A percentile compares a stretch with the other conserved stretches of the same genome.
Evolutionary conservation across 2,888 invertebrate genomes (phyloP).

Genomic region (Antheraea assamensis): DNA sequence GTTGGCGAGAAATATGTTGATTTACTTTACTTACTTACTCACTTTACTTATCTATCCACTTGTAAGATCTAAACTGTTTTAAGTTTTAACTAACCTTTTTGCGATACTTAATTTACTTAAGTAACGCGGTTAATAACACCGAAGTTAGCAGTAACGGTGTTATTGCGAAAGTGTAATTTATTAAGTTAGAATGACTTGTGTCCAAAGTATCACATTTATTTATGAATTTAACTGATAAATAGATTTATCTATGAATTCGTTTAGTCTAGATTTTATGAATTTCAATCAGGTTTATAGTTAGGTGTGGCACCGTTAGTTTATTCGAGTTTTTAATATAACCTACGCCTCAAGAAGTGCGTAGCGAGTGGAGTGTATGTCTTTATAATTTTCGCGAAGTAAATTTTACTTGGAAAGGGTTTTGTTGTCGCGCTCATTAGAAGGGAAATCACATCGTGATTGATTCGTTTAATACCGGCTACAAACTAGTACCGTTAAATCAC

Average conservation of each 20-base stretch:
- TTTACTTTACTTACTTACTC: too few species aligned
- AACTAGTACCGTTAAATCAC: too few species aligned
- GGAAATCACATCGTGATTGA: too few species aligned
- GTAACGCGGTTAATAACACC: background rate
- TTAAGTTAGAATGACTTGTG: background rate
- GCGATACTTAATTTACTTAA: background rate
- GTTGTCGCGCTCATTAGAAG: too few species aligned
- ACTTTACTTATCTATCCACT: too few species aligned
- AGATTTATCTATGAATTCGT: background rate
- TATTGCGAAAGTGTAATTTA: background rate
- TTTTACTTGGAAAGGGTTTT: too few species aligned
- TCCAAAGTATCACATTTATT: background rate
- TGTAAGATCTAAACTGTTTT: background rate
- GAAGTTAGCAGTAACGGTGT: background rate
- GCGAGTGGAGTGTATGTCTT: background rate
- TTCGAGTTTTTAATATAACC: background rate
- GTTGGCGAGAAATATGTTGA: too few species aligned
- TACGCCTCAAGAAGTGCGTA: background rate
- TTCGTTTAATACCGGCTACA: too few species aligned
- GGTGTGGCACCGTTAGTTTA: background rate
- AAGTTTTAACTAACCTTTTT: background rate
- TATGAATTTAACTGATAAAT: background rate
- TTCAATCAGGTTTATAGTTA: background rate
- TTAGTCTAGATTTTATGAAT: conserved; percentile 3
- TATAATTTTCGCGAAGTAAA: background rate